These are phyloP conservation scores for Phoeniculus purpureus DNA, from an alignment of 2,797 vertebrate species.

Conservation along the genomic window DNA sequence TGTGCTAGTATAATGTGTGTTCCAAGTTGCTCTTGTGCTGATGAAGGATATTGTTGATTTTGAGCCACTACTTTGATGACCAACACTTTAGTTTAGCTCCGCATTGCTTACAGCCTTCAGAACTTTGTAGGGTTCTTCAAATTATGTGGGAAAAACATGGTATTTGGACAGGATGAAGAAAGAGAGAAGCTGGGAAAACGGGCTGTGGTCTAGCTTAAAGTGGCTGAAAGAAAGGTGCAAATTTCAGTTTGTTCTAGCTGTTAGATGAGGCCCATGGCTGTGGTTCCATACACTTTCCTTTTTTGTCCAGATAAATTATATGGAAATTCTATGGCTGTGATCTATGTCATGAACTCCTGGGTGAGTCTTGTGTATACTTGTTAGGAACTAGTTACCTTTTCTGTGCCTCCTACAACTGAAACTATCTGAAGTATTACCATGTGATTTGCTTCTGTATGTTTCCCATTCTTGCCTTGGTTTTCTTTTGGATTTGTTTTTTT, in stretches of 20 bases:
- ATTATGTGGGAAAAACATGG: neutral
- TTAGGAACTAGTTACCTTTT: neutral
- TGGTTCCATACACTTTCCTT: neutral
- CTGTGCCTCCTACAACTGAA: neutral
- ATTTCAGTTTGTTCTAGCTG: neutral
- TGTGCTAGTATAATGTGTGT: neutral
- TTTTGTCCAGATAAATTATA: neutral
- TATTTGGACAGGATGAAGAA: neutral
- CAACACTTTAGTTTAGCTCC: neutral
- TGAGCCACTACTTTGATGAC: neutral
- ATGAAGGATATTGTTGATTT: neutral
- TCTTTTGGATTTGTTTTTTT: too few relatives aligned
- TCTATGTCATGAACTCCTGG: neutral
- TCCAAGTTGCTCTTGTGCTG: neutral
- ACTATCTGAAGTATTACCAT: neutral
- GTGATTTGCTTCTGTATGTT: neutral
- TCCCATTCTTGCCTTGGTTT: neutral
- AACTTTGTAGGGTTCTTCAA: too few relatives aligned
- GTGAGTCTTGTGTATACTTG: neutral
- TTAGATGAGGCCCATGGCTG: neutral
- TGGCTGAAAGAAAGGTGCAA: neutral
- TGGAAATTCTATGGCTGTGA: neutral
- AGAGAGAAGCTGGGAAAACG: neutral
- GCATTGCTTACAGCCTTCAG: too few relatives aligned
- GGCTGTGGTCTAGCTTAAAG: neutral